Percentiles rank a stretch among this genome's conserved stretches.
Evolutionary conservation across 2,888 invertebrate genomes (phyloP).

Genomic region (Acronicta alni): DNA sequence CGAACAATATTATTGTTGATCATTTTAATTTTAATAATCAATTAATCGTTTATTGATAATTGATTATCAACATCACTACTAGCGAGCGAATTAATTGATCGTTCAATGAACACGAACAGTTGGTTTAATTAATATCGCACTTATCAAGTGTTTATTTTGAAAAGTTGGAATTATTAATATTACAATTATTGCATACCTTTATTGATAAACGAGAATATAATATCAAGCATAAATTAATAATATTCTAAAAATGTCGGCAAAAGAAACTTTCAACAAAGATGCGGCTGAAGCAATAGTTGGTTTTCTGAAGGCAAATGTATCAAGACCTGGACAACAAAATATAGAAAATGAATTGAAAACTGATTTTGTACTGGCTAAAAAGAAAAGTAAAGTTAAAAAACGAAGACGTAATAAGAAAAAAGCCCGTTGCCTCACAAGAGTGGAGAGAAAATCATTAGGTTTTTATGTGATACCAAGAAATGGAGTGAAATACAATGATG

Average conservation of each 20-base stretch:
- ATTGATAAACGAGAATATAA: no score
- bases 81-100: no score
- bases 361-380: conserved; percentile 80
- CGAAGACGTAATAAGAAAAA: conserved; percentile 80
- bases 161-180: no score
- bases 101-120: no score
- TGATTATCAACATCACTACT: no score
- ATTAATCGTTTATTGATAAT: no score
- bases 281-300: conserved; percentile 70
- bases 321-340: conserved; percentile 69
- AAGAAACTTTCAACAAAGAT: conserved; percentile 61
- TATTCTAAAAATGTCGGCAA: conserved; percentile 60
- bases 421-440: conserved; percentile 86
- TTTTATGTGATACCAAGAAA: conserved; percentile 90
- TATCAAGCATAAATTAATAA: no score
- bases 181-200: no score
- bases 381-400: conserved; percentile 77
- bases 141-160: no score
- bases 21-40: no score
- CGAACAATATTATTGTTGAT: no score
- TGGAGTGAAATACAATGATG: conserved; percentile 90
- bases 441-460: conserved; percentile 90
- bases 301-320: conserved; percentile 78
- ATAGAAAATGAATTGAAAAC: conserved; percentile 79
- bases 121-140: no score